phyloP scores from a whole-genome alignment of 2,888 invertebrate genomes.

The Vanessa cardui region DNA sequence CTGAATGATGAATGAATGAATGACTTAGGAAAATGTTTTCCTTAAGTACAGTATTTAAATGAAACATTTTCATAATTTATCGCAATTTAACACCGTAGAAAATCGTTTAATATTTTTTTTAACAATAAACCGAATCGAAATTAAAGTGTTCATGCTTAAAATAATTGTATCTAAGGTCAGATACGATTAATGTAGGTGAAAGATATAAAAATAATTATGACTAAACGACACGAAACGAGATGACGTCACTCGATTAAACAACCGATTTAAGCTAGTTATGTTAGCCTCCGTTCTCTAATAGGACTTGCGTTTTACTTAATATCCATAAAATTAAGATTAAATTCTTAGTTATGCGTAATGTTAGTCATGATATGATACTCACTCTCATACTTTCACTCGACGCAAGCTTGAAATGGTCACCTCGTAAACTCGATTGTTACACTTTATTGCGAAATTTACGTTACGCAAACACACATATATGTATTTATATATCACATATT shows the following conservation, averaged over 20 bases:
- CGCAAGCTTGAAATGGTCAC: slow-evolving; percentile 20
- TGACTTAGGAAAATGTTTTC: too few relatives aligned
- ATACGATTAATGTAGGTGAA: background rate
- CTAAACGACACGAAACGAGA: background rate
- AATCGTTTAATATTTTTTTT: too few relatives aligned
- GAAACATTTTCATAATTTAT: too few relatives aligned
- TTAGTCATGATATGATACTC: slow-evolving; percentile 30
- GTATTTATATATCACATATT: background rate
- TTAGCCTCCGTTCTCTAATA: slow-evolving; percentile 12
- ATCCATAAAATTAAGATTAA: slow-evolving; percentile 25
- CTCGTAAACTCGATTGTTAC: slow-evolving; percentile 20
- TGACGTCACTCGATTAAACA: slow-evolving; percentile 9
- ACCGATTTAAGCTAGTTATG: background rate
- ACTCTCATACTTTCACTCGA: slow-evolving; percentile 36
- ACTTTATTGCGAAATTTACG: slow-evolving; percentile 23
- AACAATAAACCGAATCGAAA: too few relatives aligned
- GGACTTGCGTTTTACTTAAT: slow-evolving; percentile 12
- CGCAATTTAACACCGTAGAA: too few relatives aligned
- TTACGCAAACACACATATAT: background rate
- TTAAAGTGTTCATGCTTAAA: background rate
- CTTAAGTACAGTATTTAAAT: too few relatives aligned
- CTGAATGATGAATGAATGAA: too few relatives aligned
- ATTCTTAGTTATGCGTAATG: slow-evolving; percentile 26
- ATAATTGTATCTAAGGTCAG: slow-evolving; percentile 2
- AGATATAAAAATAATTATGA: slow-evolving; percentile 9